Evolutionary conservation across 2,888 invertebrate genomes (phyloP).

Genomic region (Patella ulyssiponensis): DNA sequence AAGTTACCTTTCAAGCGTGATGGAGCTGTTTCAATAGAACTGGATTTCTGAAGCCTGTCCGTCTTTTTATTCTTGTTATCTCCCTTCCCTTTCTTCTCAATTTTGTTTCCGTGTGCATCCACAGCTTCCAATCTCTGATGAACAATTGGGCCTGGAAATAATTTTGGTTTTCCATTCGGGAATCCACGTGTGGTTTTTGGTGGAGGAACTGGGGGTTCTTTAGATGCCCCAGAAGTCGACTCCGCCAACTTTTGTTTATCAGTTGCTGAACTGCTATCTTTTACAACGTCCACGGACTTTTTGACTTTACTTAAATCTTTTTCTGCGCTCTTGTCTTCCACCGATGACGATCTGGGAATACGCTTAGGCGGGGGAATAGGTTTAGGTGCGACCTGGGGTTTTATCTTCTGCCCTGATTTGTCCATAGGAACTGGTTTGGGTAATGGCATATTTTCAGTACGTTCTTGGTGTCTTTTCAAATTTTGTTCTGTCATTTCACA

Average conservation of each 20-base stretch:
- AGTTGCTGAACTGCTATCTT: no score
- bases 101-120: neutral
- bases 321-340: no score
- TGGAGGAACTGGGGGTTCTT: neutral
- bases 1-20: neutral
- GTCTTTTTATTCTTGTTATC: neutral
- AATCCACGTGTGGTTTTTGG: neutral
- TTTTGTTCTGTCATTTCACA: no score
- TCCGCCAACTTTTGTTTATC: neutral
- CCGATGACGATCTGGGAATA: no score
- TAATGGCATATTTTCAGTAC: no score
- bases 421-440: no score
- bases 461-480: no score
- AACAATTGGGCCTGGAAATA: constrained; percentile 6
- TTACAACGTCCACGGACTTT: no score
- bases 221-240: neutral
- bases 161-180: constrained; percentile 1
- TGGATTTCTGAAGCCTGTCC: neutral
- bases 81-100: neutral
- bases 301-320: no score
- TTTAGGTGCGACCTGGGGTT: no score
- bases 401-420: no score
- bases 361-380: no score
- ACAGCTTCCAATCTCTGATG: neutral
- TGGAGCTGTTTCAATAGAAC: neutral